Base-by-base conservation (phyloP, 2,113 vertebrate species). In the Gallinago undulata region DNA sequence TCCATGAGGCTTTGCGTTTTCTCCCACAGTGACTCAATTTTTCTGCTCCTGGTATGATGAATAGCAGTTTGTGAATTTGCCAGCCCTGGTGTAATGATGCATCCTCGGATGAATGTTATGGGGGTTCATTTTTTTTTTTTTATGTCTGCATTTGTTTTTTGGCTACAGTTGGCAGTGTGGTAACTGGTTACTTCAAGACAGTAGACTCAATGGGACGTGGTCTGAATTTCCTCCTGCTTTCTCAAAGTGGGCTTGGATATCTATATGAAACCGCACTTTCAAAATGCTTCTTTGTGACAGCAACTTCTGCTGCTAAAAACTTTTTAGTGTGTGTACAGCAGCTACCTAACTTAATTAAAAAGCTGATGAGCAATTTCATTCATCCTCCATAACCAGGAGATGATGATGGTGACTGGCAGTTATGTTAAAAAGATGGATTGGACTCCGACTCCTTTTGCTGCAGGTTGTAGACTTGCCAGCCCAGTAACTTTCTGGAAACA, bases 391-490 rank as follows among this genome's bases (percentile, higher is more conserved):
- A 85, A 45, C 23, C 82, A 62, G 63, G 39, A 83, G 56, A 62
- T 60, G 48, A 69, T 33, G 70, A 69, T 30, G 70, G 28, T 85
- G 59, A 76, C 69, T 4, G 18, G 55, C 24, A 77, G 37, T 62
- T 82, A 11, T 18, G 57, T 56, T 41, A 25, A 85, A 93, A 86
- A 59, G 24, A 39, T n/a, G 63, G n/a, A 3, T 76, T 80, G 39
- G 57, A 68, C 39, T 84, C 57, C 12, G 43, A n/a, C 47, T 81
- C 35, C 10, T 83, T 84, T 74, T 83, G 33, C 63, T 88, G 75
- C 67, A 76, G 69, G 39, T 56, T 96, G 53, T 68, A 79, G 81
- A 35, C 62, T 91, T 95, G 81, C 90, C 84, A 96, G 57, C 31
- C 51, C 66, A 55, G 53, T 75, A 55, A 72, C 74, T 85, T 76